Conservation (phyloP, 2,113 vertebrate genomes). For the Carlito syrichta region DNA sequence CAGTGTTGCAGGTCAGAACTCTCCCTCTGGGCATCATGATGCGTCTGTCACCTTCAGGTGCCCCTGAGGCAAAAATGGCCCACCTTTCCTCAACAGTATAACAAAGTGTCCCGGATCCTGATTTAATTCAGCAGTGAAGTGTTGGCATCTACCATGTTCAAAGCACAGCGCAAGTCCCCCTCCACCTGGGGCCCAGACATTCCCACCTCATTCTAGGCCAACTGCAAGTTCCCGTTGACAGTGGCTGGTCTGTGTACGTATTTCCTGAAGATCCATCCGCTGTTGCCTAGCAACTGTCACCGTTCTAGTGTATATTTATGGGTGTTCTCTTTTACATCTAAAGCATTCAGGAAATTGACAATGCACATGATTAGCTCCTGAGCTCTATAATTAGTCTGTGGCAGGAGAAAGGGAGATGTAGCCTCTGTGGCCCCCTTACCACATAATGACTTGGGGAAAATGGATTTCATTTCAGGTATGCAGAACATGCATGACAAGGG, state of each 20-base stretch:
- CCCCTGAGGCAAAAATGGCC: background rate
- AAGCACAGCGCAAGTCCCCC: background rate
- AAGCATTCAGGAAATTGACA: conserved; percentile 19
- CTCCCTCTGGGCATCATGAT: background rate
- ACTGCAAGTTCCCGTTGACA: background rate
- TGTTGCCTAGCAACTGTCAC: conserved; percentile 60
- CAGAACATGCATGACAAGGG: conserved; percentile 94
- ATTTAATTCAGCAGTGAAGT: background rate
- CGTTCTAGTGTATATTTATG: background rate
- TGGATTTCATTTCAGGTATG: conserved; percentile 84
- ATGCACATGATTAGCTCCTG: background rate
- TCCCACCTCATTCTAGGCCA: background rate
- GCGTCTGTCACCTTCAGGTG: background rate
- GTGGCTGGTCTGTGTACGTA: background rate
- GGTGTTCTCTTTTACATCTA: background rate
- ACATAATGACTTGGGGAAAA: background rate
- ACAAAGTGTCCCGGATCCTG: background rate
- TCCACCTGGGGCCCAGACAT: background rate
- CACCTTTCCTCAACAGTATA: background rate
- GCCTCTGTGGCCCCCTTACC: background rate
- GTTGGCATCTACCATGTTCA: conserved; percentile 59
- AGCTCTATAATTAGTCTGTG: background rate
- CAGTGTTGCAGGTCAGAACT: background rate
- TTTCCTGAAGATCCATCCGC: conserved; percentile 23
- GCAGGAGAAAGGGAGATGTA: background rate